Percentiles rank a stretch among this genome's conserved stretches.
These are phyloP conservation scores for Meriones psammophilus DNA, from an alignment of 2,797 vertebrate genomes.

Conservation along the genomic window DNA sequence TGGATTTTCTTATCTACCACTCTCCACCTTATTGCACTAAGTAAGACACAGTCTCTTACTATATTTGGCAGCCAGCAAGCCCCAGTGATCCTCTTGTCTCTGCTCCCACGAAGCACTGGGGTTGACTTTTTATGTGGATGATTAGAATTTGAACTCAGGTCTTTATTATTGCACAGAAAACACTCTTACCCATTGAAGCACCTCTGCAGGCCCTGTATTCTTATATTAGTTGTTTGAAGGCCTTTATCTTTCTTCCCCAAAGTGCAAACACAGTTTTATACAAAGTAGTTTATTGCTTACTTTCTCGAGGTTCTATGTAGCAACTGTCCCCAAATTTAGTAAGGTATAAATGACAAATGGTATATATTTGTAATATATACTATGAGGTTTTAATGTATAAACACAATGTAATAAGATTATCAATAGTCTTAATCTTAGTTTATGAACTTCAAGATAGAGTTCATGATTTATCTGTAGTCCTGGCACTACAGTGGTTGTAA, in stretches of 20 bases:
- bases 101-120: background rate
- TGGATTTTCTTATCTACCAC: background rate
- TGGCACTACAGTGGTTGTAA: background rate
- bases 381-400: background rate
- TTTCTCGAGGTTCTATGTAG: background rate
- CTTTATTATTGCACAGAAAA: background rate
- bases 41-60: background rate
- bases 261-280: background rate
- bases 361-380: background rate
- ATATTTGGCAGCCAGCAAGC: background rate
- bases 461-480: background rate
- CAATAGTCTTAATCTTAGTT: background rate
- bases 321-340: background rate
- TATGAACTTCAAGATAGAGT: background rate
- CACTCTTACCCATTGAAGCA: background rate
- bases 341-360: background rate
- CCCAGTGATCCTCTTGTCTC: background rate
- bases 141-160: background rate
- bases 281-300: background rate
- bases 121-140: background rate
- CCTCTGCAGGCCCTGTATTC: background rate
- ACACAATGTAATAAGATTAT: background rate
- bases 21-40: background rate
- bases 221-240: background rate
- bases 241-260: background rate